phyloP scores from a whole-genome alignment of 1,140 invertebrate species.

The Plutomurus gul region DNA sequence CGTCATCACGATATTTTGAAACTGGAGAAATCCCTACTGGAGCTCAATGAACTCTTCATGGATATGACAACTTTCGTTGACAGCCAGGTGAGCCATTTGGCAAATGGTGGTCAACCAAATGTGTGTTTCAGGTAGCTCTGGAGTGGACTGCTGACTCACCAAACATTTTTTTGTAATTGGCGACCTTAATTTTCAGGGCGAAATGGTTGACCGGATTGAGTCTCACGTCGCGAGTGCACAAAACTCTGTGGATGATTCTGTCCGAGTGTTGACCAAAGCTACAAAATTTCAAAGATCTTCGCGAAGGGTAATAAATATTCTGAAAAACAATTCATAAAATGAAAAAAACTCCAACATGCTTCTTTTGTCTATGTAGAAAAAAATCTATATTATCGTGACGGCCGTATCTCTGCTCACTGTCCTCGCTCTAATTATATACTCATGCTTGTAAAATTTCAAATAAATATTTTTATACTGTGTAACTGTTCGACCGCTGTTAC shows the following conservation, averaged over 20 bases:
- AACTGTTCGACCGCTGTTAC: no score
- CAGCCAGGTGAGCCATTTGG: slow-evolving; percentile 37
- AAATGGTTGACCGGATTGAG: slow-evolving; percentile 57
- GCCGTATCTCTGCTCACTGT: slow-evolving; percentile 37
- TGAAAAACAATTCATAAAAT: neutral
- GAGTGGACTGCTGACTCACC: no score
- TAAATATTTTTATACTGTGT: no score
- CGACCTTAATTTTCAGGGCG: slow-evolving; percentile 54
- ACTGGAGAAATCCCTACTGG: slow-evolving; percentile 77
- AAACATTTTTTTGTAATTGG: no score
- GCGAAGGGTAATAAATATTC: slow-evolving; percentile 61
- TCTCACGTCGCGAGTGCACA: slow-evolving; percentile 54
- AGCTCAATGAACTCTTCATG: slow-evolving; percentile 81
- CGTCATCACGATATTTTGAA: slow-evolving; percentile 80
- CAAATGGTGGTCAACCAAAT: no score
- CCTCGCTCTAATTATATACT: slow-evolving; percentile 43
- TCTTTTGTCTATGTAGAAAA: slow-evolving; percentile 44
- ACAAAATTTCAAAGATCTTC: slow-evolving; percentile 64
- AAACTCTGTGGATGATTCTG: slow-evolving; percentile 57
- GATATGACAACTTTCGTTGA: slow-evolving; percentile 62
- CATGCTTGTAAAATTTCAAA: no score
- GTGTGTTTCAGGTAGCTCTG: no score
- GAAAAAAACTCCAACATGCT: neutral
- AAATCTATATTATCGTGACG: slow-evolving; percentile 47
- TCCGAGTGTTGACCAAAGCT: slow-evolving; percentile 68